A percentile compares a stretch with the other conserved stretches of the same genome.
These are phyloP conservation scores for Ennomos quercinarius DNA, from an alignment of 2,888 invertebrate genomes.

Conservation along the genomic window DNA sequence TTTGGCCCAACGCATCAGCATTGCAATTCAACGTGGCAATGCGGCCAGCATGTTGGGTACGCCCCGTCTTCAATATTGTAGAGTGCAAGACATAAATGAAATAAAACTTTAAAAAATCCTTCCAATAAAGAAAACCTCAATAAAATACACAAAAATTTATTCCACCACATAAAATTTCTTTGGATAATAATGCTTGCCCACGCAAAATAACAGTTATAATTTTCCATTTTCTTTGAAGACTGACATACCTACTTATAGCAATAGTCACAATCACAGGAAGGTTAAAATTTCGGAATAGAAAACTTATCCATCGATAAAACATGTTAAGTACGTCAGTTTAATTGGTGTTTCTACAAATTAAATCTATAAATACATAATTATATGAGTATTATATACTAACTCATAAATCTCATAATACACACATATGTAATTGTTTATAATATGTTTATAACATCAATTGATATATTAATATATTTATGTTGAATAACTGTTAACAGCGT, in stretches of 20 bases:
- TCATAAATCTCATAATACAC: conserved; percentile 31
- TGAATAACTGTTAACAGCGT: conserved; percentile 18
- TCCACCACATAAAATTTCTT: conserved; percentile 83
- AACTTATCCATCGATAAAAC: conserved; percentile 72
- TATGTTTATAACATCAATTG: conserved; percentile 14
- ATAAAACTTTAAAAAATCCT: too few relatives aligned
- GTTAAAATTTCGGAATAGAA: conserved; percentile 81
- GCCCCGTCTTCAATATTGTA: too few relatives aligned
- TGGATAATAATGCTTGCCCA: conserved; percentile 73
- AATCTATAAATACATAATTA: conserved; percentile 53
- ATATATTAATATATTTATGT: conserved; percentile 10
- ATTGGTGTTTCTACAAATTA: conserved; percentile 77
- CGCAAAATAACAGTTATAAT: conserved; percentile 82
- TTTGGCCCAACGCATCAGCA: too few relatives aligned
- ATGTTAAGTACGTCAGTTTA: conserved; percentile 58
- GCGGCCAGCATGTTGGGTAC: too few relatives aligned
- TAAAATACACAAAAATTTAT: conserved; percentile 82
- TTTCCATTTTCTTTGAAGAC: conserved; percentile 72
- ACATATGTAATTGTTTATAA: conserved; percentile 3
- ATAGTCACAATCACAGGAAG: conserved; percentile 83
- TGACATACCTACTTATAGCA: conserved; percentile 73
- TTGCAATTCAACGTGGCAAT: too few relatives aligned
- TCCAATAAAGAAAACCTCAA: conserved; percentile 38
- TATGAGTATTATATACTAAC: conserved; percentile 65
- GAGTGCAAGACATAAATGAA: too few relatives aligned